These are phyloP conservation scores for Heliconius charithonia DNA, from an alignment of 2,888 invertebrate genomes.

Conservation along the genomic window DNA sequence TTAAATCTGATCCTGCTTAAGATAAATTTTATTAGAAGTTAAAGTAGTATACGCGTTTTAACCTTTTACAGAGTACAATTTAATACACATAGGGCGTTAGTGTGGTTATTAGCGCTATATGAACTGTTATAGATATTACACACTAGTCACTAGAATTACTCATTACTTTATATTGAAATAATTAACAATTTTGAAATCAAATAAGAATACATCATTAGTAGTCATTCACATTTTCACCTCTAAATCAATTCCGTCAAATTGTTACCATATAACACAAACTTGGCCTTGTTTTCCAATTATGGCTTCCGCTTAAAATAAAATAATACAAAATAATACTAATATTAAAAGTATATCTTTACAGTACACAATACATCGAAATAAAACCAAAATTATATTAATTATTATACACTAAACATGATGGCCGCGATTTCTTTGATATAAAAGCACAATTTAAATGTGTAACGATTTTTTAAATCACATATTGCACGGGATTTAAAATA, in stretches of 20 bases:
- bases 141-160: slow-evolving; percentile 28
- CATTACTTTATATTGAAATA: slow-evolving; percentile 11
- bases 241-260: slow-evolving; percentile 2
- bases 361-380: slow-evolving; percentile 21
- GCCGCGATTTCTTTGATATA: slow-evolving; percentile 41
- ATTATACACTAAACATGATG: slow-evolving; percentile 40
- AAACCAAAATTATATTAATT: slow-evolving; percentile 23
- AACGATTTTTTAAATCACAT: slow-evolving; percentile 31
- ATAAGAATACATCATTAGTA: slow-evolving; percentile 10
- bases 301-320: slow-evolving; percentile 43
- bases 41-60: not conserved
- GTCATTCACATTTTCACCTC: slow-evolving; percentile 19
- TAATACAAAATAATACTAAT: slow-evolving; percentile 44
- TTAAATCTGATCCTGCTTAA: not conserved
- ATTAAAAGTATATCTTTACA: slow-evolving; percentile 34
- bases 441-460: slow-evolving; percentile 29
- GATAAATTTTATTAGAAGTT: not conserved
- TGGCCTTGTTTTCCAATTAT: slow-evolving; percentile 37
- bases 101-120: slow-evolving; percentile 2
- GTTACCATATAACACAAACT: slow-evolving; percentile 15
- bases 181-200: slow-evolving; percentile 11
- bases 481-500: slow-evolving; percentile 29
- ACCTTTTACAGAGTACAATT: not conserved
- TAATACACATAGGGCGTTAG: slow-evolving; percentile 5
- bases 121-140: slow-evolving; percentile 11